These are phyloP conservation scores for Crocuta crocuta DNA, from an alignment of 2,113 vertebrate species.

Conservation along the genomic window DNA sequence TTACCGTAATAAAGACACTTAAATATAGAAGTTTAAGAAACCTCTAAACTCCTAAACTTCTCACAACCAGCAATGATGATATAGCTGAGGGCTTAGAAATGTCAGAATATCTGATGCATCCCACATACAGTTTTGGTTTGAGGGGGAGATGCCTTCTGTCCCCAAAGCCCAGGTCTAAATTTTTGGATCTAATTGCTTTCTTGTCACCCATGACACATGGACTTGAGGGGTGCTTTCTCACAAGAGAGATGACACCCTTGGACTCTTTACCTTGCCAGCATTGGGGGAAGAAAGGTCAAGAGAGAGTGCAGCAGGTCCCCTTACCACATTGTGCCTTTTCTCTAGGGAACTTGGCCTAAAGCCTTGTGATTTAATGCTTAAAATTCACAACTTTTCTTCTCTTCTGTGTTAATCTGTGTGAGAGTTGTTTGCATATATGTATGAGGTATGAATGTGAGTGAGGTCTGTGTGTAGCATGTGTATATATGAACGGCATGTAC, in stretches of 20 bases:
- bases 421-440: neutral
- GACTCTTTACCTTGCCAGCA: neutral
- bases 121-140: neutral
- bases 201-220: neutral
- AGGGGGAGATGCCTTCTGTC: neutral
- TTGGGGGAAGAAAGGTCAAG: neutral
- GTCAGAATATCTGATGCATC: neutral
- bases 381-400: neutral
- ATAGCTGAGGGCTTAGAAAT: neutral
- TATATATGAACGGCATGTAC: neutral
- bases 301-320: neutral
- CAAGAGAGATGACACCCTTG: neutral
- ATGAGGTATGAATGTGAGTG: neutral
- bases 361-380: neutral
- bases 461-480: neutral
- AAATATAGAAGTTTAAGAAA: neutral
- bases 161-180: neutral
- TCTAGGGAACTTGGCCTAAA: neutral
- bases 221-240: neutral
- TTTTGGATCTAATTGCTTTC: neutral
- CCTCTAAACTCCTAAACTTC: neutral
- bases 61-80: neutral
- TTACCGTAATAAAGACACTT: neutral
- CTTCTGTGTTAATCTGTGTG: neutral
- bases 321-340: neutral